Percentiles rank a stretch among this genome's conserved stretches.
phyloP scores from a whole-genome alignment of 2,797 vertebrate genomes.

The Coluber constrictor region DNA sequence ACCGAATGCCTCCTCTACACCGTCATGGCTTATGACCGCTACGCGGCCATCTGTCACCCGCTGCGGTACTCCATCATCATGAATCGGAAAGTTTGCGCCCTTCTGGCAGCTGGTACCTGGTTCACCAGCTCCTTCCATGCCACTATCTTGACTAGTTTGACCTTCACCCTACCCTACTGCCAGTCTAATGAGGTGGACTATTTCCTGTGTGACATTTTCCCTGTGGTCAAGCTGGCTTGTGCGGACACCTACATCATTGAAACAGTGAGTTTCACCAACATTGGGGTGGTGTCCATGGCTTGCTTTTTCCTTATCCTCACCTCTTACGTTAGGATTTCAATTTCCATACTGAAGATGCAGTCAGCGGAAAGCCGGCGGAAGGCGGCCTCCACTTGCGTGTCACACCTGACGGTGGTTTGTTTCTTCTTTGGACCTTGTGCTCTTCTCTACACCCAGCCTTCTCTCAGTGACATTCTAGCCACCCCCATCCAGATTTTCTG shows the following conservation, averaged over 20 bases:
- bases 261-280: slow-evolving; percentile 35
- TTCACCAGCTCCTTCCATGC: slow-evolving; percentile 28
- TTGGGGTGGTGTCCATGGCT: slow-evolving; percentile 1
- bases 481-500: slow-evolving; percentile 42
- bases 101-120: slow-evolving; percentile 16
- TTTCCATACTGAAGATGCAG: slow-evolving; percentile 6
- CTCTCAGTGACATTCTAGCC: slow-evolving; percentile 22
- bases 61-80: slow-evolving; percentile 24
- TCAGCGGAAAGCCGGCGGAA: neutral
- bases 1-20: slow-evolving; percentile 24
- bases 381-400: neutral
- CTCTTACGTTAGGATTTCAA: neutral
- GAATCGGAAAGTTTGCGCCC: neutral
- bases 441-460: slow-evolving; percentile 32
- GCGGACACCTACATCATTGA: slow-evolving; percentile 7
- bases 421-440: slow-evolving; percentile 44
- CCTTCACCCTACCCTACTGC: slow-evolving; percentile 36
- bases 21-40: slow-evolving; percentile 13
- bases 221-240: slow-evolving; percentile 28
- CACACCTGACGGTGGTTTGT: slow-evolving; percentile 10
- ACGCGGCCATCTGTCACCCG: slow-evolving; percentile 16
- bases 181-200: slow-evolving; percentile 30
- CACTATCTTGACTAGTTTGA: slow-evolving; percentile 28
- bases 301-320: slow-evolving; percentile 27
- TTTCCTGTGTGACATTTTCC: slow-evolving; percentile 46